Evolutionary conservation across 2,113 vertebrate species (phyloP).

Genomic region (Rissa tridactyla): DNA sequence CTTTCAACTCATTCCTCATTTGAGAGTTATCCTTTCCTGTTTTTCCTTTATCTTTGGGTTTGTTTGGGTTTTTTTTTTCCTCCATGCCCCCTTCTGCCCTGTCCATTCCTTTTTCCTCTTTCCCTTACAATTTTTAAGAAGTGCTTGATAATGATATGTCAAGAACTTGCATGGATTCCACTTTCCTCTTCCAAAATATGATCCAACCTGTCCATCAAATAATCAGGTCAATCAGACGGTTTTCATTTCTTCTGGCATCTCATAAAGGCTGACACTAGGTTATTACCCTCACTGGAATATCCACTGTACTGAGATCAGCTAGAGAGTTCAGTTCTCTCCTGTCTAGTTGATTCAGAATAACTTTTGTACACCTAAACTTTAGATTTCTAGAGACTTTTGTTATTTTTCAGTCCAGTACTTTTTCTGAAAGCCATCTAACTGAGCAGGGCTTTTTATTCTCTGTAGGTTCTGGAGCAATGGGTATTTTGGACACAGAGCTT

Average conservation of each 20-base stretch:
- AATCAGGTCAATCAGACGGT: neutral
- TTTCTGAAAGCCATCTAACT: neutral
- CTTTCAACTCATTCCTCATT: neutral
- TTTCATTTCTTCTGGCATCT: neutral
- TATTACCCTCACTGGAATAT: neutral
- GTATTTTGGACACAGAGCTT: neutral
- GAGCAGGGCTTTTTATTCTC: neutral
- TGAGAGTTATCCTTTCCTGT: neutral
- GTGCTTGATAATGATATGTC: neutral
- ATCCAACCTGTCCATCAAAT: neutral
- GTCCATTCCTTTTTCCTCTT: neutral
- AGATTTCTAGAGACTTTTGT: neutral
- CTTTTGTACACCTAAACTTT: neutral
- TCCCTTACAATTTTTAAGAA: neutral
- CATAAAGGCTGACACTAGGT: neutral
- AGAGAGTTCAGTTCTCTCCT: neutral
- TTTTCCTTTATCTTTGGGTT: neutral
- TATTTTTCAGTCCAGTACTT: neutral
- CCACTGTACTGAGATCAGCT: neutral
- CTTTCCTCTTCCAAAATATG: neutral
- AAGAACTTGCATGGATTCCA: neutral
- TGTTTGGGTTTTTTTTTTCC: neutral
- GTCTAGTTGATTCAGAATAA: neutral
- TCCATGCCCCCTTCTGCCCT: neutral
- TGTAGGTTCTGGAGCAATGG: neutral